A percentile compares a stretch with the other conserved stretches of the same genome.
Conservation (phyloP, 1,140 invertebrate genomes). For the Holcopasites calliopsidis region DNA sequence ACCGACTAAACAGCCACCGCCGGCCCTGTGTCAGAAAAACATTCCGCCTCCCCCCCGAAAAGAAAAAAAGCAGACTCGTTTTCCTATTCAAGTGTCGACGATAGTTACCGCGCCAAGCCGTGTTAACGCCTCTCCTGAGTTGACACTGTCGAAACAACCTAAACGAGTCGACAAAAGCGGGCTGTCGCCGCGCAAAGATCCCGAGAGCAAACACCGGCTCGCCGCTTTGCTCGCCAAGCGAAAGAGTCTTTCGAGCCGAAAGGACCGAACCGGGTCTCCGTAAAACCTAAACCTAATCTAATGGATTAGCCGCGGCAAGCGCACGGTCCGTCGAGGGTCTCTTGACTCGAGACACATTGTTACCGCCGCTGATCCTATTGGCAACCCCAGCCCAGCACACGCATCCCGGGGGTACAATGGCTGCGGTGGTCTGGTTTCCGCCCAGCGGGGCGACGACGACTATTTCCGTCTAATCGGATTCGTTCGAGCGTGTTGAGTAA, state of each 20-base stretch:
- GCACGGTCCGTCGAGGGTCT: constrained; percentile 55
- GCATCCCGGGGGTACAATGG: constrained; percentile 28
- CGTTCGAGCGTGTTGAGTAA: constrained; percentile 64
- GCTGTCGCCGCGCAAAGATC: too few relatives aligned
- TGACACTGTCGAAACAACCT: constrained; percentile 11
- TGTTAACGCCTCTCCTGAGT: constrained; percentile 29
- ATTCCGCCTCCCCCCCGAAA: not conserved
- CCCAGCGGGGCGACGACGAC: constrained; percentile 47
- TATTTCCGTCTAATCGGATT: constrained; percentile 73
- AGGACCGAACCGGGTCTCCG: not conserved
- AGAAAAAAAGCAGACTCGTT: not conserved
- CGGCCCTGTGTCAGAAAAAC: constrained; percentile 1
- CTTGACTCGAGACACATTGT: constrained; percentile 73
- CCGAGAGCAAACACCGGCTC: too few relatives aligned
- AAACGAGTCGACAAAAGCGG: too few relatives aligned
- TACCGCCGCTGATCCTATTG: constrained; percentile 66
- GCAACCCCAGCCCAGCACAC: constrained; percentile 40
- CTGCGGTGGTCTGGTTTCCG: constrained; percentile 32
- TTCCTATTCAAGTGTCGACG: constrained; percentile 23
- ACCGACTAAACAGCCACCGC: not conserved
- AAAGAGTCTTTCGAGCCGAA: not conserved
- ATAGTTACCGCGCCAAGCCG: constrained; percentile 21
- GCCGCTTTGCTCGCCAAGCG: too few relatives aligned
- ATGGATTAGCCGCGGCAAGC: constrained; percentile 60
- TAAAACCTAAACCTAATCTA: constrained; percentile 58